Evolutionary conservation across 2,113 vertebrate species (phyloP).

Genomic region (Triplophysa tibetana): DNA sequence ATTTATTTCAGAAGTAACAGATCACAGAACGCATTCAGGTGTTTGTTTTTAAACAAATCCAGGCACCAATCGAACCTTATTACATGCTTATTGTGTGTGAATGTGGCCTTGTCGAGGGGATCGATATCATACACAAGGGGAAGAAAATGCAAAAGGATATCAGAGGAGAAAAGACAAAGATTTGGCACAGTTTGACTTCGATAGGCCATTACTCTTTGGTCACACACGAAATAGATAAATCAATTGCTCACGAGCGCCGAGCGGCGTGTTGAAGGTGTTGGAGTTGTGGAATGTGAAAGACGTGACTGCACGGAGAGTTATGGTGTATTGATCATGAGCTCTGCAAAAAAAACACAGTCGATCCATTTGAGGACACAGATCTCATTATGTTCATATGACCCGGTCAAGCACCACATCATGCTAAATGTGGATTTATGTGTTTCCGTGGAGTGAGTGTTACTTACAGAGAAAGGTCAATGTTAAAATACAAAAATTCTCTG

Average conservation of each 20-base stretch:
- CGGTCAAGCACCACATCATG: neutral
- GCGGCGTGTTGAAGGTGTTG: slow-evolving; percentile 56
- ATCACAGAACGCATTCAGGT: slow-evolving; percentile 21
- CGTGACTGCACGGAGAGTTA: slow-evolving; percentile 57
- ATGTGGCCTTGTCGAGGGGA: slow-evolving; percentile 60
- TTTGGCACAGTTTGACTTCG: slow-evolving; percentile 40
- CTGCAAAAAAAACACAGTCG: slow-evolving; percentile 26
- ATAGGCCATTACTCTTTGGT: slow-evolving; percentile 55
- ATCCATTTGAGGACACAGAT: slow-evolving; percentile 30
- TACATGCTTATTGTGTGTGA: slow-evolving; percentile 63
- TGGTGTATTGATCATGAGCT: slow-evolving; percentile 65
- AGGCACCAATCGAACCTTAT: slow-evolving; percentile 61
- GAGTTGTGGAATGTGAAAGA: slow-evolving; percentile 57
- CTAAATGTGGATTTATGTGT: slow-evolving; percentile 5
- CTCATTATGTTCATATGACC: neutral
- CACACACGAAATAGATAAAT: slow-evolving; percentile 63
- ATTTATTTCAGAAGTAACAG: neutral
- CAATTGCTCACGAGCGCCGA: slow-evolving; percentile 47
- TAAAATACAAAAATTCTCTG: too few relatives aligned
- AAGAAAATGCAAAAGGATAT: slow-evolving; percentile 28
- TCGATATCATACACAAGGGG: slow-evolving; percentile 58
- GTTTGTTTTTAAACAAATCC: slow-evolving; percentile 69
- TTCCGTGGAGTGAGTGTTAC: neutral
- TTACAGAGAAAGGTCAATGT: too few relatives aligned
- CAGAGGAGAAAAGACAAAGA: neutral